Conservation (phyloP, 2,113 vertebrate genomes). For the Antidorcas marsupialis region DNA sequence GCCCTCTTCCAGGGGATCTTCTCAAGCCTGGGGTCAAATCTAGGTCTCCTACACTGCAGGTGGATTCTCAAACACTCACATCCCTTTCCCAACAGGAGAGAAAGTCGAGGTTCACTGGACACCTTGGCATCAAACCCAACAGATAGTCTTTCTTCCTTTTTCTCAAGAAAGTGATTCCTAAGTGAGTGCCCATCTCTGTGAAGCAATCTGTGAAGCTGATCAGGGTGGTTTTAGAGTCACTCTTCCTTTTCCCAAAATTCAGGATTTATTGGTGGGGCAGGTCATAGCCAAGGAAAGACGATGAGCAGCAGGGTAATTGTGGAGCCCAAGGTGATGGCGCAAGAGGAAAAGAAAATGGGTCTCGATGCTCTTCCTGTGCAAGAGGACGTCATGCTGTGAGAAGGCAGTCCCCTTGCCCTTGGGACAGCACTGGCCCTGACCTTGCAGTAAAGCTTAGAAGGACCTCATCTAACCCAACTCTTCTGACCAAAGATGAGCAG, state of each 20-base stretch:
- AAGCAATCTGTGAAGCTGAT: conserved; percentile 19
- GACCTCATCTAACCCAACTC: background rate
- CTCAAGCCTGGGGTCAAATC: background rate
- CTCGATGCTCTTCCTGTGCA: background rate
- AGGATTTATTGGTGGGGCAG: background rate
- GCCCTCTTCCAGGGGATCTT: background rate
- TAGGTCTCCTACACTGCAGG: background rate
- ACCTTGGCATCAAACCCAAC: background rate
- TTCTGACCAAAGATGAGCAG: background rate
- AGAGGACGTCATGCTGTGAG: background rate
- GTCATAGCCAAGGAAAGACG: background rate
- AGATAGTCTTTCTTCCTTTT: background rate
- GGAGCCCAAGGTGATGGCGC: background rate
- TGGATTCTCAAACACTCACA: background rate
- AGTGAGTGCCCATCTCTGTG: background rate
- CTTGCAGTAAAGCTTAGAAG: background rate
- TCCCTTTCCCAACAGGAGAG: background rate
- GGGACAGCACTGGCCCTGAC: background rate
- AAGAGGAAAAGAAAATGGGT: background rate
- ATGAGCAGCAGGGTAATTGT: background rate
- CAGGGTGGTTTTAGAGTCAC: background rate
- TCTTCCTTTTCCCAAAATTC: background rate
- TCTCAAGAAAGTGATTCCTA: background rate
- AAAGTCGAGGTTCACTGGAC: background rate
- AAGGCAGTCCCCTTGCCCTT: background rate